phyloP scores from a whole-genome alignment of 2,113 vertebrate genomes.

The Ceyx margarethae region DNA sequence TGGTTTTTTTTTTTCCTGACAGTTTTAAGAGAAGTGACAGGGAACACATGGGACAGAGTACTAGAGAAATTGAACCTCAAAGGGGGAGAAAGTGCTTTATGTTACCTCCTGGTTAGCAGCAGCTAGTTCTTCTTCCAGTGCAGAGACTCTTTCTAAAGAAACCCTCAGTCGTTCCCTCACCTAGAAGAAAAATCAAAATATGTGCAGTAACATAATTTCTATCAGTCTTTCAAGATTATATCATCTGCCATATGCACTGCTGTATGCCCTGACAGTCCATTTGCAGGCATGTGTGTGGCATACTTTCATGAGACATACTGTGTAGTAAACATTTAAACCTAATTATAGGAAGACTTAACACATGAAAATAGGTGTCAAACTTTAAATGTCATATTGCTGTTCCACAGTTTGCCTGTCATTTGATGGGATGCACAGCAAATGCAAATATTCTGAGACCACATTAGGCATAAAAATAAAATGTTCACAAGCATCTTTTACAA shows the following conservation, averaged over 20 bases:
- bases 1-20: conserved; percentile 18
- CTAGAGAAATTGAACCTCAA: conserved; percentile 62
- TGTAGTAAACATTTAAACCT: conserved; percentile 21
- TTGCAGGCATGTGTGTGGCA: conserved; percentile 25
- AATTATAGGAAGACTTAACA: background rate
- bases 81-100: conserved; percentile 71
- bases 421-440: background rate
- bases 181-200: conserved; percentile 82
- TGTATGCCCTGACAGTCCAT: background rate
- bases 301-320: background rate
- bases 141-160: conserved; percentile 95
- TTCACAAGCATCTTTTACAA: background rate
- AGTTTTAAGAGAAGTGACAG: conserved; percentile 52
- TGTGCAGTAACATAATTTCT: conserved; percentile 72
- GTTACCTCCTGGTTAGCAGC: conserved; percentile 96
- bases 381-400: background rate
- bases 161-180: conserved; percentile 93
- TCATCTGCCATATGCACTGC: conserved; percentile 48
- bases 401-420: background rate
- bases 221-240: conserved; percentile 49
- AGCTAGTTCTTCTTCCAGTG: conserved; percentile 95
- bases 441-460: background rate
- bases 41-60: conserved; percentile 53
- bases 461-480: background rate
- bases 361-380: background rate